Conservation (phyloP, 2,888 invertebrate genomes). For the Agonopterix heracliana region DNA sequence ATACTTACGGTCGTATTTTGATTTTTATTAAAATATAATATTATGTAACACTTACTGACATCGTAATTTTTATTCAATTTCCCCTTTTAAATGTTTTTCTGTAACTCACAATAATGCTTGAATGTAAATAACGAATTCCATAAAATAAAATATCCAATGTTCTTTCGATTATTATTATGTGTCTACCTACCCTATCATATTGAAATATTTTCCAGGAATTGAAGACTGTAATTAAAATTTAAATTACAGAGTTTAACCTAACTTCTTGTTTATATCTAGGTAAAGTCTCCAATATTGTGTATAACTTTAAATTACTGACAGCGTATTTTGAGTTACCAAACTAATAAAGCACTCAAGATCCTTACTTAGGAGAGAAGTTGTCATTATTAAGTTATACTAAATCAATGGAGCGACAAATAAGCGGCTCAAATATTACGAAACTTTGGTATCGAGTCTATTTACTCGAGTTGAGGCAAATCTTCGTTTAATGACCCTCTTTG, state of each 20-base stretch:
- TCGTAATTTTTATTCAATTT: too few species aligned
- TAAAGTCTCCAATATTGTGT: too few species aligned
- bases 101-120: too few species aligned
- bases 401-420: conserved; percentile 40
- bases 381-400: conserved; percentile 37
- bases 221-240: background rate
- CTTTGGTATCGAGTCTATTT: conserved; percentile 25
- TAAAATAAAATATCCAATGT: too few species aligned
- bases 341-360: conserved; percentile 18
- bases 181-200: too few species aligned
- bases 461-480: conserved; percentile 36
- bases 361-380: conserved; percentile 15
- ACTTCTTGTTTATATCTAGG: conserved; percentile 4
- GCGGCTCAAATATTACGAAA: conserved; percentile 50
- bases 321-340: conserved; percentile 18
- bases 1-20: too few species aligned
- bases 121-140: too few species aligned
- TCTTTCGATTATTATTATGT: too few species aligned
- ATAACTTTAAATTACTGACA: too few species aligned
- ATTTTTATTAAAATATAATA: too few species aligned
- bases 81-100: too few species aligned
- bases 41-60: too few species aligned
- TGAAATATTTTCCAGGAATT: background rate
- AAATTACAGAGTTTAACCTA: background rate
- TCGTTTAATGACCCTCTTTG: conserved; percentile 55